Evolutionary conservation across 2,797 vertebrate genomes (phyloP).

Genomic region (Siniperca obscura): DNA sequence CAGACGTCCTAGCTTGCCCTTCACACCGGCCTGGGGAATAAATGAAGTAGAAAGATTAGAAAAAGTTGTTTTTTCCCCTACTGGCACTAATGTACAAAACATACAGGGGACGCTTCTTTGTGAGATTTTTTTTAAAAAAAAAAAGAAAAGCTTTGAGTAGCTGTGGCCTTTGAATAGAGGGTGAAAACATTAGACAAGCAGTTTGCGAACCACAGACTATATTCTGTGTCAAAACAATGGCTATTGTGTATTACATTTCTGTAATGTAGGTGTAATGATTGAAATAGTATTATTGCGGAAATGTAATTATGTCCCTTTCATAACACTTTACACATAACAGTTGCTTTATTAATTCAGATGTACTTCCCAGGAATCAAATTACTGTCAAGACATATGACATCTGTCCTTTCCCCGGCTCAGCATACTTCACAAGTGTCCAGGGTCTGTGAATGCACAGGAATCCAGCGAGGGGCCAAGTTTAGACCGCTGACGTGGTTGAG

Average conservation of each 20-base stretch:
- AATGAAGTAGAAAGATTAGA: neutral
- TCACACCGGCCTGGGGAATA: constrained; percentile 92
- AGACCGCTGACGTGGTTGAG: constrained; percentile 69
- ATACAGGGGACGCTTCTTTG: constrained; percentile 4
- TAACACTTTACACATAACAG: constrained; percentile 2
- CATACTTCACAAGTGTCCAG: constrained; percentile 58
- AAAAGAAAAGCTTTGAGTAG: neutral
- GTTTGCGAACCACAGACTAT: constrained; percentile 2
- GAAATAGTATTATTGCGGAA: constrained; percentile 13
- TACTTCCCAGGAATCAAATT: constrained; percentile 51
- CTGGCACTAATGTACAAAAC: neutral
- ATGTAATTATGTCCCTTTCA: constrained; percentile 36
- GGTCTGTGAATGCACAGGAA: constrained; percentile 63
- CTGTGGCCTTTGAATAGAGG: constrained; percentile 13
- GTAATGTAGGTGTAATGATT: neutral
- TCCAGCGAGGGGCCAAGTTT: constrained; percentile 76
- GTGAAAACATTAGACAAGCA: constrained; percentile 22
- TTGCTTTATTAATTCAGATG: constrained; percentile 45
- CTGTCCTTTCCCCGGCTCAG: constrained; percentile 46
- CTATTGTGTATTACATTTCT: constrained; percentile 19
- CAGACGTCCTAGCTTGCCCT: constrained; percentile 95
- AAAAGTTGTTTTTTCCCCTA: neutral
- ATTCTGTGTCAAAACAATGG: constrained; percentile 25
- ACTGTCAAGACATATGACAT: constrained; percentile 62
- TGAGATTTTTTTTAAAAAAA: neutral